Percentiles rank a stretch among this genome's conserved stretches.
Evolutionary conservation across 2,797 vertebrate genomes (phyloP).

Genomic region (Vipera ursinii): DNA sequence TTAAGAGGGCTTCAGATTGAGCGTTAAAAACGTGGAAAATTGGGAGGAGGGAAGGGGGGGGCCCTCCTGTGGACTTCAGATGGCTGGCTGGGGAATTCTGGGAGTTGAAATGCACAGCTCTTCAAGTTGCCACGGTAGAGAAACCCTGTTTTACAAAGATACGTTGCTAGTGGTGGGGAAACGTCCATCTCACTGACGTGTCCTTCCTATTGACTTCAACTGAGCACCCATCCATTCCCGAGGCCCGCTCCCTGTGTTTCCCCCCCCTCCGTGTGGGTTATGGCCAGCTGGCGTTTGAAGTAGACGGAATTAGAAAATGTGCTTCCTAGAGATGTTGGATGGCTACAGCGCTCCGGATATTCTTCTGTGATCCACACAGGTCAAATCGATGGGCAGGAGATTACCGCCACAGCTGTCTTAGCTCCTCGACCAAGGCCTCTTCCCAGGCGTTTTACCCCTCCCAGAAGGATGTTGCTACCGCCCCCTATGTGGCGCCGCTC

Average conservation of each 20-base stretch:
- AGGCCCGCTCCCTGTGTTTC: not conserved
- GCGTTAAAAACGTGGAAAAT: not conserved
- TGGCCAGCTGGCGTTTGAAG: too few relatives aligned
- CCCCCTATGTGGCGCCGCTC: slow-evolving; percentile 91
- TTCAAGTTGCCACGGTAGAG: not conserved
- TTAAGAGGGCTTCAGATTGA: too few relatives aligned
- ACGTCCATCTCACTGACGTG: not conserved
- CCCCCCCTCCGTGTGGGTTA: too few relatives aligned
- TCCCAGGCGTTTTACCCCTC: slow-evolving; percentile 83
- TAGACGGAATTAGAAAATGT: not conserved
- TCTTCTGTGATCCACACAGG: slow-evolving; percentile 68
- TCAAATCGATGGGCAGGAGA: slow-evolving; percentile 93
- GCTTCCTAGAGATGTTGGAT: not conserved
- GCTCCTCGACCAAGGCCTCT: slow-evolving; percentile 80
- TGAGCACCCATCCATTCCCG: not conserved
- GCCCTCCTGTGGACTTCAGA: not conserved
- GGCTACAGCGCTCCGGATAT: not conserved
- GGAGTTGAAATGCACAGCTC: not conserved
- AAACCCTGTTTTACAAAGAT: not conserved
- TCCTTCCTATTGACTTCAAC: not conserved
- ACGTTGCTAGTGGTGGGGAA: not conserved
- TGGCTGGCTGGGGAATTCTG: not conserved
- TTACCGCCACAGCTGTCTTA: slow-evolving; percentile 88
- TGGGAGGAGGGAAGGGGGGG: fast-evolving
- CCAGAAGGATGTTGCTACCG: slow-evolving; percentile 87